Evolutionary conservation across 2,113 vertebrate species (phyloP).

Genomic region (Menidia beryllina): DNA sequence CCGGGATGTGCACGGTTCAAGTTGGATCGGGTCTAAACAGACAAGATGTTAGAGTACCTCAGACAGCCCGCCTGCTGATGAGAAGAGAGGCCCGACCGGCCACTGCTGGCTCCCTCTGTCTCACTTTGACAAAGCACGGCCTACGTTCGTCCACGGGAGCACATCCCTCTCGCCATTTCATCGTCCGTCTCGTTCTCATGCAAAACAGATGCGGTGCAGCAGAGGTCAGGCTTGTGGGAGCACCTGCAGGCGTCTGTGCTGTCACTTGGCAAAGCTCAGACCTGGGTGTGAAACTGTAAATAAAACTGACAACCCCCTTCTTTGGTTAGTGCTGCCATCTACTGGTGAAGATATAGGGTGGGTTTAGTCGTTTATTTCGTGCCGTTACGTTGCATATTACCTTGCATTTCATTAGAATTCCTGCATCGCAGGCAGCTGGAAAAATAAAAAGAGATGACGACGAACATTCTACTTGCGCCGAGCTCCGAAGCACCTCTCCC

Average conservation of each 20-base stretch:
- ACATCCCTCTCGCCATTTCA: constrained; percentile 40
- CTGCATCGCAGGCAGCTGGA: background rate
- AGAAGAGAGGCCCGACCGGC: constrained; percentile 56
- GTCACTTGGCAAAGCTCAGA: constrained; percentile 36
- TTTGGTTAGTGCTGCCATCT: constrained; percentile 75
- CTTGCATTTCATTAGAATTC: constrained; percentile 1
- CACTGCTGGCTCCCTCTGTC: constrained; percentile 46
- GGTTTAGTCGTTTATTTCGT: background rate
- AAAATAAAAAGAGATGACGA: too few species aligned
- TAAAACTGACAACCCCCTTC: constrained; percentile 13
- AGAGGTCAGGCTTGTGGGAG: constrained; percentile 47
- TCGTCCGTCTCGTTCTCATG: constrained; percentile 59
- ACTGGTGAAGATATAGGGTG: constrained; percentile 38
- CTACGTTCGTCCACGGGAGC: constrained; percentile 24
- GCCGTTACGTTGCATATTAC: constrained; percentile 20
- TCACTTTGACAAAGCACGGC: constrained; percentile 9
- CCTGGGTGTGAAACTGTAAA: background rate
- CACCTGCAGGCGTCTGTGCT: constrained; percentile 61
- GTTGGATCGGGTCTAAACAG: constrained; percentile 58
- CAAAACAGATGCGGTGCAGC: constrained; percentile 48
- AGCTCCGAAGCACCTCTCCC: background rate
- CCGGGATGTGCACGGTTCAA: constrained; percentile 31
- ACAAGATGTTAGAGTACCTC: constrained; percentile 43
- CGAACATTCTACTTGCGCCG: too few species aligned
- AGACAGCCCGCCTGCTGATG: constrained; percentile 54